Percentiles rank a stretch among this genome's conserved stretches.
phyloP scores from a whole-genome alignment of 2,888 invertebrate genomes.

The Oeneis ivallda region DNA sequence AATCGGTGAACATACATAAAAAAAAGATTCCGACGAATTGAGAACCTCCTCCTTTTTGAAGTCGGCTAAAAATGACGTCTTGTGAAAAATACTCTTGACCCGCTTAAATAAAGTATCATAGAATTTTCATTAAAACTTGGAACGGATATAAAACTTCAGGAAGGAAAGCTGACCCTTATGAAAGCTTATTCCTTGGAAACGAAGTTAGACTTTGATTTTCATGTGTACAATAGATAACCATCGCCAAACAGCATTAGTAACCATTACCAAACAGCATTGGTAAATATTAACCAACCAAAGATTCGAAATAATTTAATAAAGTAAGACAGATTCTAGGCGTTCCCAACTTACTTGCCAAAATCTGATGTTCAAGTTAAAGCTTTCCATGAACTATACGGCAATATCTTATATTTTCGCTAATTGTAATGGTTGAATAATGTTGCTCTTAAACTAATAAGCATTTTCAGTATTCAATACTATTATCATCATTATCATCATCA shows the following conservation, averaged over 20 bases:
- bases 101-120: neutral
- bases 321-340: conserved; percentile 29
- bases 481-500: no score
- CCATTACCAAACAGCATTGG: conserved; percentile 14
- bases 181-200: neutral
- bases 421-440: no score
- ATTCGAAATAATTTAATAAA: conserved; percentile 30
- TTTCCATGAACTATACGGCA: conserved; percentile 4
- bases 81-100: neutral
- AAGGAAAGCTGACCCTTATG: neutral
- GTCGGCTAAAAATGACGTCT: no score
- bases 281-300: conserved; percentile 26
- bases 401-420: neutral
- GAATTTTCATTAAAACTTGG: neutral
- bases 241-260: neutral
- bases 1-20: no score
- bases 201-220: neutral
- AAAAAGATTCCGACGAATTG: no score
- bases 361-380: conserved; percentile 18
- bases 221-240: no score
- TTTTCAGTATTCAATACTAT: no score
- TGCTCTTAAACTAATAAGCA: no score
- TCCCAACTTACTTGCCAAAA: conserved; percentile 22
- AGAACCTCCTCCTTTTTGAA: no score
- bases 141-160: conserved; percentile 4